phyloP scores from a whole-genome alignment of 2,888 invertebrate species.

The Tortrix viridana region DNA sequence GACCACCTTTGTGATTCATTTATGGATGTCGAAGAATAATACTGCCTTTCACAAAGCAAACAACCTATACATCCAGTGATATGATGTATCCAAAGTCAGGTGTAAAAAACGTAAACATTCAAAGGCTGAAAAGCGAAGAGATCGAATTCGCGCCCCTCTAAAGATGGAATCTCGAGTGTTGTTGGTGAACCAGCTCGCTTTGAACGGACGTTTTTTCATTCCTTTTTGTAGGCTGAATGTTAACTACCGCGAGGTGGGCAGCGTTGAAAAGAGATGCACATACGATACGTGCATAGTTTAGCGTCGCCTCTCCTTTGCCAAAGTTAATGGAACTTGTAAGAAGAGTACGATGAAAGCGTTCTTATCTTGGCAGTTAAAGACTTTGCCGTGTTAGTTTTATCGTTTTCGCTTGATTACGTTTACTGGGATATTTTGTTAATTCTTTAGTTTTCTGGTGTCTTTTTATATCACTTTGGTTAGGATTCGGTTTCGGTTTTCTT shows the following conservation, averaged over 20 bases:
- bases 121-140: constrained; percentile 53
- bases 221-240: constrained; percentile 58
- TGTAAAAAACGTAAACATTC: constrained; percentile 35
- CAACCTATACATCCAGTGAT: background rate
- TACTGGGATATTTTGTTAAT: constrained; percentile 8
- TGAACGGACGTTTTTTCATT: constrained; percentile 64
- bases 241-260: constrained; percentile 65
- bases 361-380: constrained; percentile 69
- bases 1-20: background rate
- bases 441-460: background rate
- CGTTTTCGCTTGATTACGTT: constrained; percentile 34
- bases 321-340: constrained; percentile 75
- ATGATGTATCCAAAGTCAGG: background rate
- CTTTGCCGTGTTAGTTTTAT: constrained; percentile 57
- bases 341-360: constrained; percentile 63
- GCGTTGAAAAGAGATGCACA: constrained; percentile 78
- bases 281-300: constrained; percentile 79
- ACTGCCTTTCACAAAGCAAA: no score
- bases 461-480: no score
- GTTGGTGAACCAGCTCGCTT: constrained; percentile 57
- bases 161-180: constrained; percentile 64
- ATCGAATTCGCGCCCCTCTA: constrained; percentile 67
- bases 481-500: no score
- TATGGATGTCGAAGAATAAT: background rate
- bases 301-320: constrained; percentile 69